Base-by-base conservation (phyloP, 2,888 invertebrate species). In the Hirtodrosophila duncani region DNA sequence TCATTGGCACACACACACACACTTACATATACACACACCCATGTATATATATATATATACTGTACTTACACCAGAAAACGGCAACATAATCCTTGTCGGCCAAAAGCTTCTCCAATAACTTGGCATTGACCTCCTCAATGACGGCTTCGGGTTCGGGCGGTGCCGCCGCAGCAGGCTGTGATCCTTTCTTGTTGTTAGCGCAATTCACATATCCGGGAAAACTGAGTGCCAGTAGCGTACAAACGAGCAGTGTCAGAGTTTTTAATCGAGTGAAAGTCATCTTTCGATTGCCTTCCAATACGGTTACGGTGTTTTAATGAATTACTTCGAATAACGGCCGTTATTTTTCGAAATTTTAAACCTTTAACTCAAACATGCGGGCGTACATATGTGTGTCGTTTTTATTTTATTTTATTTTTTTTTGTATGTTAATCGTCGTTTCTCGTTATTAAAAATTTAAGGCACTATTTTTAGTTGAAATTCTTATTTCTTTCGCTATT, bases 31-130 rank as follows among this genome's bases (percentile, higher is more conserved):
- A 8, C 24, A 24, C 3, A 16, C n/a, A 11, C 16, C 31, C 1
- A 9, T 2, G 2, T 9, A 30, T 20, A 3, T 30, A 2, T 6
- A 16, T 5, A 5, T 9, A 16, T 9, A 30, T 3, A 16, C 16
- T 4, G 21, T 89, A 95, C 96, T 96, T 93, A 96, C 96, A 96
- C 95, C 96, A 96, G 89, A 94, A 96, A 88, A 96, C 96, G 87
- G 96, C 96, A 88, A 96, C 95, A 90, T 94, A 95, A 89, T 95
- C 95, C 91, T 95, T 95, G 82, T 95, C 94, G 88, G 92, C 91
- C 87, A 96, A 91, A 83, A 95, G 91, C 87, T 94, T 92, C 87
- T 95, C 96, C 89, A 96, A 91, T 89, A 95, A 94, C 89, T 95
- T 96, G 87, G 94, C 92, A 88, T 94, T 94, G 89, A 96, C 95